phyloP scores from a whole-genome alignment of 2,113 vertebrate genomes.

The crab-eating macaque (Macaca fascicularis) region T2T-MFA8v1.1 NC_088384.1:69288001-69288500 shows the following conservation, averaged over 20 bases:
- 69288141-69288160: background rate
- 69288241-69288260: background rate
- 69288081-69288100: background rate
- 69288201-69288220: background rate
- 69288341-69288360: constrained; percentile 20
- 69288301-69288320: background rate
- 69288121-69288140: background rate
- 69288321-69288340: background rate
- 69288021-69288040: background rate
- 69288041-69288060: accelerated
- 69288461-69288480: too few species aligned
- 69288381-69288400: background rate
- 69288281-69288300: background rate
- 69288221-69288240: background rate
- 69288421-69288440: too few species aligned
- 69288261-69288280: background rate
- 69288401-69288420: background rate
- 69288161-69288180: background rate
- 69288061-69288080: background rate
- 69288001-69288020: background rate
- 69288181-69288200: background rate
- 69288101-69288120: background rate
- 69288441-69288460: too few species aligned
- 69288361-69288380: constrained; percentile 35
- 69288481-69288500: too few species aligned